phyloP scores from a whole-genome alignment of 2,113 vertebrate species.

The Corythaixoides concolor region DNA sequence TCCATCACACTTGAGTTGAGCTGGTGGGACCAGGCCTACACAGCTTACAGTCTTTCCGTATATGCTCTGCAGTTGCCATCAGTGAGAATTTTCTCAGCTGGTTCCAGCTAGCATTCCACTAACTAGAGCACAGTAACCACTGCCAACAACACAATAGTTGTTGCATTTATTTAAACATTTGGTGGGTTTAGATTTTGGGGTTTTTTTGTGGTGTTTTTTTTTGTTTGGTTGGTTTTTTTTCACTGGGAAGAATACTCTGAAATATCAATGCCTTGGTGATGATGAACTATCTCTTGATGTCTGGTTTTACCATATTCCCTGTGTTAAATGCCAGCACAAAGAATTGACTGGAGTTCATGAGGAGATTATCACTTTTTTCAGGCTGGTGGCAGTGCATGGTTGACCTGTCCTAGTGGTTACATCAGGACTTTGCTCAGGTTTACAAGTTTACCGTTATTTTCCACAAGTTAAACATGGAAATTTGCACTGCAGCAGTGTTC shows the following conservation, averaged over 20 bases:
- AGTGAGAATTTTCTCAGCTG: not conserved
- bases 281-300: not conserved
- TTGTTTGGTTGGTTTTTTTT: too few relatives aligned
- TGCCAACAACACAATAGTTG: not conserved
- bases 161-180: not conserved
- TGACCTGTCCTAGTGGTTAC: not conserved
- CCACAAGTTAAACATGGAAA: not conserved
- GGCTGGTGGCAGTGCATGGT: not conserved
- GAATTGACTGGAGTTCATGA: not conserved
- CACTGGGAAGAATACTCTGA: not conserved
- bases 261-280: not conserved
- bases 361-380: not conserved
- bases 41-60: not conserved
- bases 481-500: not conserved
- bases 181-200: not conserved
- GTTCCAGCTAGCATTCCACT: not conserved
- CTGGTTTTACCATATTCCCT: not conserved
- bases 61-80: not conserved
- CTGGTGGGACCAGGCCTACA: not conserved
- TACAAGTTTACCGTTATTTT: not conserved
- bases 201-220: not conserved
- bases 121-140: not conserved
- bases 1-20: not conserved
- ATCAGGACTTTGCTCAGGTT: not conserved
- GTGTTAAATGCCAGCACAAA: not conserved